A percentile compares a stretch with the other conserved stretches of the same genome.
phyloP scores from a whole-genome alignment of 2,113 vertebrate genomes.

The Crotalus viridis region DNA sequence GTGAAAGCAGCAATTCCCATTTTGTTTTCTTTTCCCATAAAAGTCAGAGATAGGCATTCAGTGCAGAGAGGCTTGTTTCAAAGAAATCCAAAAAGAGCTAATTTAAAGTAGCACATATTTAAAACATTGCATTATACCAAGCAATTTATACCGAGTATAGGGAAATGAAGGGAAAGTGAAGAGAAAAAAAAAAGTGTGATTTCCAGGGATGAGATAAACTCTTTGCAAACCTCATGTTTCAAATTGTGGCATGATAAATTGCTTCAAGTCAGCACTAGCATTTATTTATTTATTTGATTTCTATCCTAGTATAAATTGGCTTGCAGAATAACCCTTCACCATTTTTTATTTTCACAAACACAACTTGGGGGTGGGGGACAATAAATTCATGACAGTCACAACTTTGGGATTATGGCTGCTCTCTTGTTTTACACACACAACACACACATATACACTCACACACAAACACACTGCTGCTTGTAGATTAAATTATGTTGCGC shows the following conservation, averaged over 20 bases:
- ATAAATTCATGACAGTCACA: neutral
- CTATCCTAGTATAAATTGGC: neutral
- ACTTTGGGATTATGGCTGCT: neutral
- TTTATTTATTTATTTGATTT: neutral
- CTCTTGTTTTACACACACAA: neutral
- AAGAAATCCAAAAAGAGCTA: neutral
- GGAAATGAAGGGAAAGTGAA: neutral
- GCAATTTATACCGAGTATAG: slow-evolving; percentile 1
- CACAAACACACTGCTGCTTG: neutral
- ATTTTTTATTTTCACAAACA: neutral
- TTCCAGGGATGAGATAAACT: neutral
- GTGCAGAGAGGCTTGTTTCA: neutral
- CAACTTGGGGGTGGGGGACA: neutral
- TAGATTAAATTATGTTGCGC: neutral
- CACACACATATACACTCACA: neutral
- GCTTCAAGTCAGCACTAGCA: neutral
- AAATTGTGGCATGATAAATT: neutral
- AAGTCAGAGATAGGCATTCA: neutral
- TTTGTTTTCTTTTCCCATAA: slow-evolving; percentile 26
- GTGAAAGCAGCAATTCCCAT: neutral
- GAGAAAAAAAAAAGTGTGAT: neutral
- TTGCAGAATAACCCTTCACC: neutral
- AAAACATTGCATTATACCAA: neutral
- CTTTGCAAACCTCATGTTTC: neutral
- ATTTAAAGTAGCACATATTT: slow-evolving; percentile 13